Evolutionary conservation across 2,888 invertebrate genomes (phyloP), one percentile per base, ranked within the genome.

Genomic region (Rhimphoctona megacephalus): DNA sequence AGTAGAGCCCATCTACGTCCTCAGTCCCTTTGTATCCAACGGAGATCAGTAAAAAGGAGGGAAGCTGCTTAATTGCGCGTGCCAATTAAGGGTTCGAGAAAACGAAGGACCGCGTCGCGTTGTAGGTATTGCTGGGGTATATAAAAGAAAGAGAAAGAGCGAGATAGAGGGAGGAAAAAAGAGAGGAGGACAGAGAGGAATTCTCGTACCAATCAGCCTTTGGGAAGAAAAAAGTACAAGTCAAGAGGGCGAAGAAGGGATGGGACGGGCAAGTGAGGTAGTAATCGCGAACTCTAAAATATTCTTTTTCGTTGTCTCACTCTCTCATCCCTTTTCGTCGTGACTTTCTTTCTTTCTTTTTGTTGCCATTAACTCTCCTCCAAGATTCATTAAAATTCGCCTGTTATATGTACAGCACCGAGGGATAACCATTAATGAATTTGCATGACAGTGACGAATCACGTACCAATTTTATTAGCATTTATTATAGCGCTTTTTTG

Each of bases 1-100:
- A 25, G 72, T 52, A 39, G 17, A 80, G 49, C 54, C 57, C 36
- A 67, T 25, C 76, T 57, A 67, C 57, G 36, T 81, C 43, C 78
- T 64, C 57, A 36, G 72, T 52, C 72, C 78, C 69, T 86, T 86
- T 86, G 86, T 84, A 74, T 81, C 84, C 81, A 54, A 81, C 61
- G 73, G n/a, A 70, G 73, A 81, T 64, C 84, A 49, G 84, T 77
- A 74, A 81, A 74, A 57, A 81, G 84, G 88, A 88, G 87, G 87
- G 49, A 83, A 88, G 89, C 87, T 85, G 90, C 86, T 90, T 91
- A 90, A 91, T 91, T 91, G 90, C 89, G 83, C 83, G 85, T 83
- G 87, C 81, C 90, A 89, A 91, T 91, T 91, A 91, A 89, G 89
- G 90, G 87, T 87, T 83, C 87, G 74, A 82, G 74, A 79, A 83